Percentiles rank a stretch among this genome's conserved stretches.
Conservation (phyloP, 2,888 invertebrate genomes). For the Caenorhabditis imperialis region DNA sequence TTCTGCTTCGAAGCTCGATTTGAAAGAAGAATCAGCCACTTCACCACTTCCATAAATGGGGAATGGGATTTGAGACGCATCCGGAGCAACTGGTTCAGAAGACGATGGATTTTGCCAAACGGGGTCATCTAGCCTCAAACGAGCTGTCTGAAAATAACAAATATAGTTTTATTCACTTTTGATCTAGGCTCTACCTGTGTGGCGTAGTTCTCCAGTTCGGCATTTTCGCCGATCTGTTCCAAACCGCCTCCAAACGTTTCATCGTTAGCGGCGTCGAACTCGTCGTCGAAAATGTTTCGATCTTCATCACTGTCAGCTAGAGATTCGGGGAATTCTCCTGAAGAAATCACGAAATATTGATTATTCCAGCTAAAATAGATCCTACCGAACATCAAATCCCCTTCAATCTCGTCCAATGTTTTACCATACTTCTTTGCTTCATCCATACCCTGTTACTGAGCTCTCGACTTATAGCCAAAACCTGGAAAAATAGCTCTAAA, state of each 20-base stretch:
- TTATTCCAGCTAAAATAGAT: neutral
- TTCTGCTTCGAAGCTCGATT: conserved; percentile 36
- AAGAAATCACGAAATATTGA: neutral
- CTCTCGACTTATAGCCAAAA: conserved; percentile 5
- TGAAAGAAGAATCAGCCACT: conserved; percentile 1
- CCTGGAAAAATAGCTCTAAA: too few species aligned
- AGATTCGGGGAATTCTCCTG: conserved; percentile 45
- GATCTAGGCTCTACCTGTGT: too few species aligned
- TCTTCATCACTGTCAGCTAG: conserved; percentile 45
- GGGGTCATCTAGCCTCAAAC: conserved; percentile 64
- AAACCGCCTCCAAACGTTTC: conserved; percentile 74
- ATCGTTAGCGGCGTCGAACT: conserved; percentile 74
- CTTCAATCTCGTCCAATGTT: conserved; percentile 52
- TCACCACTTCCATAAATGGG: conserved; percentile 35
- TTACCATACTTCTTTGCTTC: conserved; percentile 49
- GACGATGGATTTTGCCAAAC: conserved; percentile 61
- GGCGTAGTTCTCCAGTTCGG: conserved; percentile 69
- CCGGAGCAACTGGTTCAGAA: conserved; percentile 56
- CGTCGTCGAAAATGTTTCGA: conserved; percentile 56
- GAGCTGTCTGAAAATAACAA: conserved; percentile 63
- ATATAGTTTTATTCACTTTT: neutral
- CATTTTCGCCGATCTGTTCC: conserved; percentile 43
- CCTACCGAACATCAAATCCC: conserved; percentile 54
- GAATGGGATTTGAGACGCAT: conserved; percentile 66
- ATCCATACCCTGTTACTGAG: conserved; percentile 40